These are phyloP conservation scores for Siniperca scherzeri DNA, from an alignment of 2,797 vertebrate species.

Conservation along the genomic window DNA sequence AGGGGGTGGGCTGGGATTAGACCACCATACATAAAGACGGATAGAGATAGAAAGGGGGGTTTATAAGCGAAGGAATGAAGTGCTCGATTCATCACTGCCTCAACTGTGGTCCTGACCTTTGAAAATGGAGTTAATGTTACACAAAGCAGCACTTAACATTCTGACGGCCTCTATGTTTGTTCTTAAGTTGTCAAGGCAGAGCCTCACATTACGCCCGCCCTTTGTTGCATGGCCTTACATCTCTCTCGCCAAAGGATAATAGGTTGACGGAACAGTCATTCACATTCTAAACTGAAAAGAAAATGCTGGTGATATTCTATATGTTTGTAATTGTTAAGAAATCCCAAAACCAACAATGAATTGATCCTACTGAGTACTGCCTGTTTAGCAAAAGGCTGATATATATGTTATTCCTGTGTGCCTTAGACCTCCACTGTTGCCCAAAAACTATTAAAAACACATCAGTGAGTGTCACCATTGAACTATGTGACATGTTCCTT, in stretches of 20 bases:
- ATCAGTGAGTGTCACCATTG: neutral
- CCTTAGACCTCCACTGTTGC: neutral
- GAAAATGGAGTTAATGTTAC: slow-evolving; percentile 74
- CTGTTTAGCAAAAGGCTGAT: neutral
- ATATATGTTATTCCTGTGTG: neutral
- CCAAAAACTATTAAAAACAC: slow-evolving; percentile 19
- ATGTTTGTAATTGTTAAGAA: neutral
- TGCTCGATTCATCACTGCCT: slow-evolving; percentile 71
- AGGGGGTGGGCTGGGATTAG: slow-evolving; percentile 33
- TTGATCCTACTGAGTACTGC: no score
- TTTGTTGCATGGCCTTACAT: slow-evolving; percentile 19
- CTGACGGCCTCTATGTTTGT: slow-evolving; percentile 75
- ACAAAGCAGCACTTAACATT: slow-evolving; percentile 76
- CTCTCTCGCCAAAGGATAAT: neutral
- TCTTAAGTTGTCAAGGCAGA: slow-evolving; percentile 48
- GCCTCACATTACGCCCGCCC: slow-evolving; percentile 20
- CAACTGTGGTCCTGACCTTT: slow-evolving; percentile 73
- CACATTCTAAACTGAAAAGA: slow-evolving; percentile 7
- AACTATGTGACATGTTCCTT: neutral
- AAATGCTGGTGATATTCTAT: neutral
- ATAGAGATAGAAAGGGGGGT: slow-evolving; percentile 47
- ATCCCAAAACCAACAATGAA: neutral
- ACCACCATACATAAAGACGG: slow-evolving; percentile 50
- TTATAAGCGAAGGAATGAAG: slow-evolving; percentile 65
- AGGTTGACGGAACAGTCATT: neutral